Evolutionary conservation across 2,113 vertebrate genomes (phyloP), one percentile per base, ranked within the genome.

Genomic region (Vanacampus margaritifer): DNA sequence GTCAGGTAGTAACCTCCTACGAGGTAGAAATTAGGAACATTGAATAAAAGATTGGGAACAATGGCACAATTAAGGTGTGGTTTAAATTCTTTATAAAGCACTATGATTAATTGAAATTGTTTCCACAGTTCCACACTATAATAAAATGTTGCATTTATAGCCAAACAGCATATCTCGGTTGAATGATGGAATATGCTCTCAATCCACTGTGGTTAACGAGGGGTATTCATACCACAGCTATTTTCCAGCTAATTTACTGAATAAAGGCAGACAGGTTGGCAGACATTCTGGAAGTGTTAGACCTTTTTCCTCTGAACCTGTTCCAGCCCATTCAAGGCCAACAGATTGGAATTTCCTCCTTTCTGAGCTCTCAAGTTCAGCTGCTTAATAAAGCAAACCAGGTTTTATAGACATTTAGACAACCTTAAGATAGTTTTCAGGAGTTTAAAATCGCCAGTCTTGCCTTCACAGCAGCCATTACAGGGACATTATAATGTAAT

Each of bases 1-100:
- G 96, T 99, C 92, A 98, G 84, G 83, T 99, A 99, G 80, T 98
- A 99, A 11, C 97, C 97, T 35, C 95, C 97, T 99, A 68, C 16
- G 17, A 35, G 11, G 6, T 32, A 9, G 1, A 9, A 32, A 17
- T 32, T 32, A 14, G 12, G 13, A 26, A 51, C 21, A 10, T 10
- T n/a, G 8, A 9, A 51, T n/a, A 6, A 23, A 51, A 11, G 48
- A 51, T 2, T n/a, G n/a, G n/a, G 16, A 46, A 51, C 3, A 10
- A 51, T 51, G 19, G 9, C 9, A 23, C 3, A n/a, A 51, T 54
- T 13, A 6, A 26, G 23, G 16, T 45, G 21, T n/a, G 19, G 48
- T 23, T 54, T 54, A 4, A 3, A 26, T 26, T 13, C 11, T 10
- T 3, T 23, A n/a, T 50, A 23, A 51, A n/a, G 2, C 21, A 51